Base-by-base conservation (phyloP, 2,888 invertebrate genomes). In the Apotomis turbidana region DNA sequence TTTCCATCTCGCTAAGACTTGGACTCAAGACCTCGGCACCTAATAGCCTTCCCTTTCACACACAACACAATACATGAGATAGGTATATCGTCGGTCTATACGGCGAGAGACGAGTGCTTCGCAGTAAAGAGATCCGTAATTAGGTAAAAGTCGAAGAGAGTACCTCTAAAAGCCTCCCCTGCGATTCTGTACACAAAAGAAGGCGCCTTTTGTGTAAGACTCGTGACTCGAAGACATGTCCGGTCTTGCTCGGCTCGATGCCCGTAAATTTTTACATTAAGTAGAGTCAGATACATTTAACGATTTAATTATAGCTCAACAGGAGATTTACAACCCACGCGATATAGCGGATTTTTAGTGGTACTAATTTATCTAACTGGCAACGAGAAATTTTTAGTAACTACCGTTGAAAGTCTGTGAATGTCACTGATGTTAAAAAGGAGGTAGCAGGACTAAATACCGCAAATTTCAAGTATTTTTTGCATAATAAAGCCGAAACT, bases 141-240 rank as follows among this genome's bases (percentile, higher is more conserved):
- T 72, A 68, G 72, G 72, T 72, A 72, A 72, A 72, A 72, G 68
- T 68, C 62, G 61, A 55, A 62, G 6, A 58, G 70, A 71, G 61
- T 12, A 62, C 62, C 62, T 60, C 68, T 72, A 63, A 72, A 72
- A 68, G 72, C 62, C 68, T 68, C 71, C 71, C 61, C 41, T 52
- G 68, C 46, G 57, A 58, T 58, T 52, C 63, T 13, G 68, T 68
- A 6, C 59, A 68, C 72, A 72, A 72, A 68, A 71, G 71, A 51
- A 61, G 62, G 58, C 12, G 38, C 51, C 72, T 63, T 68, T 72
- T 72, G 72, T 72, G 62, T 36, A 49, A 63, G 46, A 59, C 61
- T 63, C 52, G 68, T 63, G 61, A 61, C 68, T 72, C 15, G 27
- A 62, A 62, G 58, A 68, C 72, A 68, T 72, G 72, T 72, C 72